Percentiles rank a stretch among this genome's conserved stretches.
Conservation (phyloP, 2,888 invertebrate species). For the Therioaphis trifolii region DNA sequence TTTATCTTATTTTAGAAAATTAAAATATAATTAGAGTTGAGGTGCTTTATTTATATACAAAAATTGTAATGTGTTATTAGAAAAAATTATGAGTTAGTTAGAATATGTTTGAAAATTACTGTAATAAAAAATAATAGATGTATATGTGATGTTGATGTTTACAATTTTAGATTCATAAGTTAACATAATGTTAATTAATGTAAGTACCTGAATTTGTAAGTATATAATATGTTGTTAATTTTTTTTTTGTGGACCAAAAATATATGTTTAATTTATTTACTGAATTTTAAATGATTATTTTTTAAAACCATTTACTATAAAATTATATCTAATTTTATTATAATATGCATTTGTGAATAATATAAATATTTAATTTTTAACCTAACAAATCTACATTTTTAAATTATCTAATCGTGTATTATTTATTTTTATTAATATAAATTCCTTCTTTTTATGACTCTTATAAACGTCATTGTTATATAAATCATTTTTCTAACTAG, state of each 20-base stretch:
- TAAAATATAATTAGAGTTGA: constrained; percentile 10
- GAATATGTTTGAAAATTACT: constrained; percentile 1
- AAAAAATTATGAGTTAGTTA: neutral
- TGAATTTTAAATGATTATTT: neutral
- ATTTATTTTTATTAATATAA: neutral
- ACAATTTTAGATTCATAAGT: constrained; percentile 24
- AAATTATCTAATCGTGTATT: neutral
- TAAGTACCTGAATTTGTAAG: constrained; percentile 48
- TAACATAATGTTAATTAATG: constrained; percentile 37
- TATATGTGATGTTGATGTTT: constrained; percentile 45
- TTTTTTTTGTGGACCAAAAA: constrained; percentile 56
- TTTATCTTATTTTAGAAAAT: neutral
- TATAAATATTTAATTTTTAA: no score
- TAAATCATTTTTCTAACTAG: neutral
- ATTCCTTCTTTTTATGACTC: neutral
- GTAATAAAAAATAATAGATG: neutral
- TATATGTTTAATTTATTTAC: constrained; percentile 43
- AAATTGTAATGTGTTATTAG: neutral
- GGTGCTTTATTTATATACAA: neutral
- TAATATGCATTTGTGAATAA: no score
- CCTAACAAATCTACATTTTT: neutral
- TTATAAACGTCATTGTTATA: neutral
- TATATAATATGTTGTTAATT: constrained; percentile 49
- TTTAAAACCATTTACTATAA: no score
- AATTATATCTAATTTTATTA: no score